Evolutionary conservation across 1,140 invertebrate species (phyloP), one percentile per base, ranked within the genome.

Genomic region (Bilobella aurantiaca): DNA sequence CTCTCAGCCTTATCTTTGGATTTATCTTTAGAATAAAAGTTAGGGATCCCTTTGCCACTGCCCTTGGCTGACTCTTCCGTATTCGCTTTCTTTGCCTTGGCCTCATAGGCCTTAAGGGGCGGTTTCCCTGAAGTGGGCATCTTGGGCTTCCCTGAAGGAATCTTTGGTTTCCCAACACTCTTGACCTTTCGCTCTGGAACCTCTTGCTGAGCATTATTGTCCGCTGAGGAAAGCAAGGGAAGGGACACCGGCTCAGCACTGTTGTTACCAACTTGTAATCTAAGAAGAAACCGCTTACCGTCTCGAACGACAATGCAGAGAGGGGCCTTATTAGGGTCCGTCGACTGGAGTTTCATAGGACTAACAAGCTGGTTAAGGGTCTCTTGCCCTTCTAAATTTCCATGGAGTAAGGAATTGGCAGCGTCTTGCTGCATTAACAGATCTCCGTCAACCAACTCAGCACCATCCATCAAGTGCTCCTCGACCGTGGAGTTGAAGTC

Each of bases 231-330:
- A n/a, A n/a, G n/a, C n/a, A n/a, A n/a, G n/a, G 23, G 14, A 5
- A 56, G 49, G 8, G 25, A 3, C 25, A 12, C 12, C 49, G 14
- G 12, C 49, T 14, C 5, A 14, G 23, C 3, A 12, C 21, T 56
- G 8, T 42, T 42, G 34, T 12, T 8, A 42, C 34, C 18, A 8
- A 66, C 25, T 29, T 46, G 62, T 27, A 67, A 23, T 34, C 53
- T 67, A 32, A 70, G 32, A 1, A 70, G 34, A 56, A 62, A 63
- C 37, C 60, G 27, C 53, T 68, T 67, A 1, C 69, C 69, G 46
- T 70, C 63, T n/a, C 27, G 56, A 2, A 58, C 60, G 1, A 70
- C 60, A 1, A 65, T 1, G 46, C 66, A 65, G 32, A 32, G 21
- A 16, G 57, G 3, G 3, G 3, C 8, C 25, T 34, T 56, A 27